Conservation (phyloP, 1,140 invertebrate genomes). For the Anastrepha obliqua region DNA sequence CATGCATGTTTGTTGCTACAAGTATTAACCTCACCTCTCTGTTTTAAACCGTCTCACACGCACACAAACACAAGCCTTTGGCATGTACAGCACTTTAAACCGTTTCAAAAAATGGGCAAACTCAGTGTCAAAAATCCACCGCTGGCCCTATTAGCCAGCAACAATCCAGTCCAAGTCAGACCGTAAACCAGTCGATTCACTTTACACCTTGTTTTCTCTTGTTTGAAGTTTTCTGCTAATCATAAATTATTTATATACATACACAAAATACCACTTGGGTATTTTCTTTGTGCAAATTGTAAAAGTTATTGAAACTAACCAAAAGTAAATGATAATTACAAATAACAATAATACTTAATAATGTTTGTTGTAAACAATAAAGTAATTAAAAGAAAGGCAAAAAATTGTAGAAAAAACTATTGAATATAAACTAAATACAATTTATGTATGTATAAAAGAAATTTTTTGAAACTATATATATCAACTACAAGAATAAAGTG, state of each 20-base stretch:
- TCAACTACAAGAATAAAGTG: slow-evolving; percentile 48
- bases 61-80: not conserved
- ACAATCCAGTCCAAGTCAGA: not conserved
- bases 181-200: not conserved
- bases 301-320: slow-evolving; percentile 21
- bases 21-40: slow-evolving; percentile 28
- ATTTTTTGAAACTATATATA: slow-evolving; percentile 49
- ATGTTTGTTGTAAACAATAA: slow-evolving; percentile 14
- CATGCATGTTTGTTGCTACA: slow-evolving; percentile 26
- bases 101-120: not conserved
- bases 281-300: not conserved
- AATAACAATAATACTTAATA: slow-evolving; percentile 21
- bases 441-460: slow-evolving; percentile 48
- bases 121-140: not conserved
- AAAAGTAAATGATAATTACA: not conserved
- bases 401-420: slow-evolving; percentile 20
- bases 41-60: slow-evolving; percentile 13
- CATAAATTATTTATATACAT: not conserved
- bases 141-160: not conserved
- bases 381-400: not conserved
- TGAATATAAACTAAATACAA: slow-evolving; percentile 24
- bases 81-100: not conserved
- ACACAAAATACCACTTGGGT: not conserved
- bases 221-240: not conserved
- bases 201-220: not conserved